Base-by-base conservation (phyloP, 1,140 invertebrate genomes). In the Apis cerana region DNA sequence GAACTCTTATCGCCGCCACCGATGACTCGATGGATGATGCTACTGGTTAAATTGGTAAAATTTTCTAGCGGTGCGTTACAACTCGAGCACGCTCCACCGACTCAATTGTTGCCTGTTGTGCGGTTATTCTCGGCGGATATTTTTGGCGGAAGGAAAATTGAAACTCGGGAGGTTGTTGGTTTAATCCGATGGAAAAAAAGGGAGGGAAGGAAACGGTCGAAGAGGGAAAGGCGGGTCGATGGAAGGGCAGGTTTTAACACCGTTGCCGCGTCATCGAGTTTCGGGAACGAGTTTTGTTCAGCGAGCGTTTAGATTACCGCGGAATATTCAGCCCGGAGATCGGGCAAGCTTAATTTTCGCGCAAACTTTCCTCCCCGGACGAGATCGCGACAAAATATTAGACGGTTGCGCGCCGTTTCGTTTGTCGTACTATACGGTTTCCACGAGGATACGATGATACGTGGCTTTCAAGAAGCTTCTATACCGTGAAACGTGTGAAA, bases 271-370 rank as follows among this genome's bases (percentile, higher is more conserved):
- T 58, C 59, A 75, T 75, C 61, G 48, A 64, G 33, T 33, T 43
- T n/a, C 74, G 43, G 75, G n/a, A 77, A 54, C 52, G 13, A 68
- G 52, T 67, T 67, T 27, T 56, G 75, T 59, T 68, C 23, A 17
- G 64, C 48, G 8, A 13, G 68, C 64, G 50, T 65, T 67, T 27
- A 58, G 52, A 68, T 68, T 50, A 4, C 64, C 4, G 10, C 27
- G 54, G 33, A 68, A 68, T 43, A 58, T 27, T 58, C 52, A 12
- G 54, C 33, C 48, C 19, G 43, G 54, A 48, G 68, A 68, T 23
- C 23, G 52, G 54, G n/a, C n/a, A n/a, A n/a, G 52, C 5, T 43
- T 78, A 78, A 78, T 68, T 56, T 15, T 50, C 10, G 21, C 43
- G 33, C 52, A 56, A 71, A 56, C 62, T 68, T 78, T n/a, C 13